Base-by-base conservation (phyloP, 2,888 invertebrate species). In the Lottia scabra region DNA sequence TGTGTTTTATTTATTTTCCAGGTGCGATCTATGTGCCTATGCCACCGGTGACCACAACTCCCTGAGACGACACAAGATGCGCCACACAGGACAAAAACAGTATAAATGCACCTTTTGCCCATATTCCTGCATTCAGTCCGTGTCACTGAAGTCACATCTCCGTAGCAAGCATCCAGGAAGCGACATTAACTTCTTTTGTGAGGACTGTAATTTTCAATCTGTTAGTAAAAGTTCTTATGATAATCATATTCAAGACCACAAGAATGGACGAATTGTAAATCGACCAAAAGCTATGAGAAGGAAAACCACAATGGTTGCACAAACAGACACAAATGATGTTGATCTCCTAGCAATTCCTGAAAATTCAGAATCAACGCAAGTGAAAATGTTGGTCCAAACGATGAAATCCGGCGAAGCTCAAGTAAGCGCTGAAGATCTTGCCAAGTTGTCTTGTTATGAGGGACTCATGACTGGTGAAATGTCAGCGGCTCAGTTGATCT, bases 81-180 rank as follows among this genome's bases (percentile, higher is more conserved):
- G 92, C 15, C 96, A 96, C 88, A 92, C 94, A 8, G 94, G 94
- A 19, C 92, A 93, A 67, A 93, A 93, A 81, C 92, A 93, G 0
- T 96, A 96, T 89, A 92, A 93, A 80, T 96, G 96, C 85, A 93
- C 93, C 65, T 92, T 93, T 85, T 96, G 96, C 84, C 91, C 93
- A 0, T 96, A 95, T 88, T 93, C 93, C 15, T 93, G 94, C 81
- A 95, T 96, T 79, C 87, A 88, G 88, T 94, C 95, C 71, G 93
- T 93, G 8, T 92, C 93, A 0, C 94, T 94, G 87, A 93, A 95
- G 87, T 91, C 92, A 26, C 96, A 96, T 87, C 91, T 96, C 85
- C 92, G 93, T 81, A 93, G 93, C 70, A 94, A 94, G 85, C 96
- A 96, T 89, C 95, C 95, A 0, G 84, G 92, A 3, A 86, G 89